Base-by-base conservation (phyloP, 2,113 vertebrate genomes). In the Nerophis lumbriciformis region DNA sequence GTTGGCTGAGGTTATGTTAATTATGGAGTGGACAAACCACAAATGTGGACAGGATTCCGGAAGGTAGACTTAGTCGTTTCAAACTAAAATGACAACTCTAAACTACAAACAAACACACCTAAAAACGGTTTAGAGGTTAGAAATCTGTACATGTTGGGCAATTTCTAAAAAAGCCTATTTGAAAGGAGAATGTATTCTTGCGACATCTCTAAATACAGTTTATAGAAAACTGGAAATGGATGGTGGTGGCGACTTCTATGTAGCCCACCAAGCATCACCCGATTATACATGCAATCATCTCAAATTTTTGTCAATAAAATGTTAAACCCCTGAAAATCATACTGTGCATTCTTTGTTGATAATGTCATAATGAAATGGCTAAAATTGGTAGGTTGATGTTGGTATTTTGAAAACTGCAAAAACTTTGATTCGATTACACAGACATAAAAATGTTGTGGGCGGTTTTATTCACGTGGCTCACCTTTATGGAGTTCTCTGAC, bases 81-180 rank as follows among this genome's bases (percentile, higher is more conserved):
- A 58, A 69, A 67, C 54, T n/a, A 42, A 75, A 77, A 81, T 28
- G 7, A 42, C 48, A 68, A 71, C 66, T 19, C 52, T 42, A 53
- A 73, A 64, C 67, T 61, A 61, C 39, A 6, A 82, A 77, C 69
- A 68, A 79, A 76, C 75, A 74, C 78, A 87, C 76, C 79, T 86
- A 81, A 68, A 28, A 71, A 63, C 69, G 67, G 74, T 78, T 78
- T 83, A 77, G 75, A 73, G 82, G 79, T 80, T 82, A 82, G 77
- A 69, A 69, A 47, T 55, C 65, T 60, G 63, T 80, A 67, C 71
- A 83, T 59, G 74, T 78, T 57, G 56, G 50, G 61, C 50, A 2
- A 16, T 68, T 65, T 75, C 45, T 28, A 28, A 49, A 59, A 51
- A 70, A 60, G 69, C 68, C 75, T 70, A 72, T 66, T 51, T 63